These are phyloP conservation scores for Zapornia atra DNA, from an alignment of 2,113 vertebrate genomes.

Conservation along the genomic window DNA sequence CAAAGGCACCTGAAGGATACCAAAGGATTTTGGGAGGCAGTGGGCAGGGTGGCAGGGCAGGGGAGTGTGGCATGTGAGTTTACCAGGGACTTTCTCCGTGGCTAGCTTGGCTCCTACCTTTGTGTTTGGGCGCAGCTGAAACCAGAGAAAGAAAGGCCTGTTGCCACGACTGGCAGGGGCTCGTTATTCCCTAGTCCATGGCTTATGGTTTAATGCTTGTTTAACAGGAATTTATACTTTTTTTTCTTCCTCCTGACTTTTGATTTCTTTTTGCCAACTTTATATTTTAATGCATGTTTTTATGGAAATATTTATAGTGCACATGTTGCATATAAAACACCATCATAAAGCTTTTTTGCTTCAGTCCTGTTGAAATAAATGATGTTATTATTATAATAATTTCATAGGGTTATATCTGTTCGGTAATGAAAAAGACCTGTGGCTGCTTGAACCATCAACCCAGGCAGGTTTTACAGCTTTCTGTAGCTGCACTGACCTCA, in stretches of 20 bases:
- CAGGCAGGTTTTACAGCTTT: constrained; percentile 41
- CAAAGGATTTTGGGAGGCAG: too few species aligned
- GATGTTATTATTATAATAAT: constrained; percentile 71
- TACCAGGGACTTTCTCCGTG: neutral
- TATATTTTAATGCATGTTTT: constrained; percentile 74
- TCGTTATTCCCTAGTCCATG: constrained; percentile 15
- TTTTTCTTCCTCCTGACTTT: constrained; percentile 30
- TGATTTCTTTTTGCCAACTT: constrained; percentile 73
- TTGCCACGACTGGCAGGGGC: constrained; percentile 39
- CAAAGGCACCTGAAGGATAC: too few species aligned
- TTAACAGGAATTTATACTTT: constrained; percentile 27
- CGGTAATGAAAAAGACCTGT: constrained; percentile 73
- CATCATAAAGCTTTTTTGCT: constrained; percentile 69
- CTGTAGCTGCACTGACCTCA: constrained; percentile 47
- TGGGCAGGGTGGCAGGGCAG: neutral
- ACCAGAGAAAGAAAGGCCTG: constrained; percentile 32
- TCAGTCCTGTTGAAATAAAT: constrained; percentile 71
- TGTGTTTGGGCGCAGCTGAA: constrained; percentile 13
- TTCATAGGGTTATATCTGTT: constrained; percentile 72
- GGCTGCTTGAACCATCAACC: constrained; percentile 43
- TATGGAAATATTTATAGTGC: constrained; percentile 79
- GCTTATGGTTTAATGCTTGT: constrained; percentile 16
- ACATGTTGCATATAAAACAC: constrained; percentile 76
- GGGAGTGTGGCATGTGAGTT: neutral
- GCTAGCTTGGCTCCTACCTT: neutral